Base-by-base conservation (phyloP, 1,140 invertebrate species). In the Sitophilus oryzae region DNA sequence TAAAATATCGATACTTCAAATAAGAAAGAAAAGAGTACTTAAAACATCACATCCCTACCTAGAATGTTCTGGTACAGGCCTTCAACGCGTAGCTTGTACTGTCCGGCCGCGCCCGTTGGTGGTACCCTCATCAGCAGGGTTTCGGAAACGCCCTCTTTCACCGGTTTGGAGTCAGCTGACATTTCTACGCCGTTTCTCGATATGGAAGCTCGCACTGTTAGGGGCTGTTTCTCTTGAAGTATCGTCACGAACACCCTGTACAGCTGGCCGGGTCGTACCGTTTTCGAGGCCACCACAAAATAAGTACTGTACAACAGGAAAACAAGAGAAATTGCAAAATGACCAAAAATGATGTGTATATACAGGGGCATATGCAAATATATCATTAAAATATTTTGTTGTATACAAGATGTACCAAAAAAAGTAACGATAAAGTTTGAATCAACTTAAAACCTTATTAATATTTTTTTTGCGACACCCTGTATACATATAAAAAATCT, bases 151-250 rank as follows among this genome's bases (percentile, higher is more conserved):
- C 85, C 83, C 57, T 85, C 81, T 61, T 89, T 89, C 0, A 91
- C 82, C 53, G 83, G 79, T 65, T 88, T 81, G 52, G 78, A 79
- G 46, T 89, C 86, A 2, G 87, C 82, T 3, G 84, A 80, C 23
- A 93, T 77, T 71, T 94, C 91, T 0, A 94, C 90, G 4, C 90
- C 89, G 71, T 94, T 86, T 54, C 88, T 78, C 56, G 88, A 85
- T 53, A 94, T 88, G 10, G 90, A 88, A 0, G 90, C 85, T 51
- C 88, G 76, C 0, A 94, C 85, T 2, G 81, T 84, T 64, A 93
- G 81, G 3, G 88, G 84, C 41, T 86, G 72, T 9, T 81, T 76
- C 3, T 83, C 81, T 57, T 82, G 77, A 11, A 92, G 74, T 25
- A 94, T 82, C 40, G 84, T 88, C 0, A 89, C 89, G 0, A 83